These are phyloP conservation scores for Spea bombifrons DNA, from an alignment of 2,113 vertebrate genomes.

Conservation along the genomic window DNA sequence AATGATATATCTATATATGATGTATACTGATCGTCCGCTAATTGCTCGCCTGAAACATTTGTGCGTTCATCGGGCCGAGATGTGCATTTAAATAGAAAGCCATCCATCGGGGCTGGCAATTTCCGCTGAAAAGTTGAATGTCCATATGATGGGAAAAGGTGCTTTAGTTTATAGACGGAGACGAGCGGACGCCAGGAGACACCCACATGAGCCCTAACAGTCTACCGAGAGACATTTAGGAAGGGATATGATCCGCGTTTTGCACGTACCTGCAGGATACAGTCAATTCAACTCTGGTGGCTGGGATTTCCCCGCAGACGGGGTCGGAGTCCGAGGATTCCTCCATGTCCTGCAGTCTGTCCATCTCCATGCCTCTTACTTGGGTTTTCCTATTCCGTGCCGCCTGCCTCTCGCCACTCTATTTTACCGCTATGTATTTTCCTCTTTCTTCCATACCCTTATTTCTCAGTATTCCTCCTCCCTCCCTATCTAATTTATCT, in stretches of 20 bases:
- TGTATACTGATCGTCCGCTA: too few species aligned
- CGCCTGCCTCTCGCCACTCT: neutral
- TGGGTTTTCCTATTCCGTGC: slow-evolving; percentile 41
- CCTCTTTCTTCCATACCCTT: slow-evolving; percentile 11
- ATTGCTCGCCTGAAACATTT: too few species aligned
- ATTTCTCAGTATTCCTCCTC: slow-evolving; percentile 9
- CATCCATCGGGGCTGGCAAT: too few species aligned
- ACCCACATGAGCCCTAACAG: neutral
- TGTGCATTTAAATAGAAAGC: too few species aligned
- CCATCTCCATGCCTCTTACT: slow-evolving; percentile 72
- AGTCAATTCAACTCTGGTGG: slow-evolving; percentile 91
- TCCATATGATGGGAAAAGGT: too few species aligned
- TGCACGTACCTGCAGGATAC: slow-evolving; percentile 84
- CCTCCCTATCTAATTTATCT: neutral
- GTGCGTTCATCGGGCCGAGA: too few species aligned
- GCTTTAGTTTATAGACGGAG: too few species aligned
- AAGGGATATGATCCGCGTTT: neutral
- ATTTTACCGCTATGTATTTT: neutral
- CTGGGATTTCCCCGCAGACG: slow-evolving; percentile 82
- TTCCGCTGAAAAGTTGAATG: too few species aligned
- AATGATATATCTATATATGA: too few species aligned
- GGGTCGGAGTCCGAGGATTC: slow-evolving; percentile 84
- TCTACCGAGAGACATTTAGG: neutral
- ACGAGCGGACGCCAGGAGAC: neutral
- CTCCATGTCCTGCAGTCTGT: slow-evolving; percentile 82